Percentiles rank a stretch among this genome's conserved stretches.
Evolutionary conservation across 2,113 vertebrate species (phyloP).

Genomic region (Heteronetta atricapilla): DNA sequence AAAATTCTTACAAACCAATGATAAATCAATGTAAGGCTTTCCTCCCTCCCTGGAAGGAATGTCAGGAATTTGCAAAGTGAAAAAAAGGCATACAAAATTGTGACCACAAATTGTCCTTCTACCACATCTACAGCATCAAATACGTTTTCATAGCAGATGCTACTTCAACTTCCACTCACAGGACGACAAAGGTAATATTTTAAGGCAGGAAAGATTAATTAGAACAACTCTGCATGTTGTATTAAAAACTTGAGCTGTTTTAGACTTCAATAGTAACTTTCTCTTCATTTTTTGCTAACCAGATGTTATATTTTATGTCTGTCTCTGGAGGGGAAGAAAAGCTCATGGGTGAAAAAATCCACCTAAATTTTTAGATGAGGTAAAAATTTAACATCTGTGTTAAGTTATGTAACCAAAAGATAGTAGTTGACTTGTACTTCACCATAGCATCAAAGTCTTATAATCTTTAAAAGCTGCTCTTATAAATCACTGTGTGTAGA

Average conservation of each 20-base stretch:
- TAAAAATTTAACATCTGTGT: neutral
- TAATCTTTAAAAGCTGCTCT: neutral
- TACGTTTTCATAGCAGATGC: neutral
- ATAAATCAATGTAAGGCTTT: neutral
- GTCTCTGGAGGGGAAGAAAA: neutral
- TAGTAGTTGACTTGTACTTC: neutral
- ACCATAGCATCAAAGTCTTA: neutral
- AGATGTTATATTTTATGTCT: neutral
- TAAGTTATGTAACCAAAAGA: neutral
- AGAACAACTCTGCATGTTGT: neutral
- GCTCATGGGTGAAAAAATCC: neutral
- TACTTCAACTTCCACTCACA: neutral
- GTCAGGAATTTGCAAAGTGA: neutral
- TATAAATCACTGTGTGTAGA: neutral
- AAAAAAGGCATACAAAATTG: neutral
- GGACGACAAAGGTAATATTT: neutral
- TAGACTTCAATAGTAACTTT: neutral
- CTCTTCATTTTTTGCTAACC: neutral
- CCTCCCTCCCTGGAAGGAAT: neutral
- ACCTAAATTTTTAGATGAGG: neutral
- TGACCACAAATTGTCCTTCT: neutral
- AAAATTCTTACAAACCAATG: neutral
- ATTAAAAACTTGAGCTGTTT: neutral
- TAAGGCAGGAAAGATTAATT: neutral
- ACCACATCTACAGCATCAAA: neutral